These are phyloP conservation scores for Plebejus argus DNA, from an alignment of 2,888 invertebrate genomes.

Conservation along the genomic window DNA sequence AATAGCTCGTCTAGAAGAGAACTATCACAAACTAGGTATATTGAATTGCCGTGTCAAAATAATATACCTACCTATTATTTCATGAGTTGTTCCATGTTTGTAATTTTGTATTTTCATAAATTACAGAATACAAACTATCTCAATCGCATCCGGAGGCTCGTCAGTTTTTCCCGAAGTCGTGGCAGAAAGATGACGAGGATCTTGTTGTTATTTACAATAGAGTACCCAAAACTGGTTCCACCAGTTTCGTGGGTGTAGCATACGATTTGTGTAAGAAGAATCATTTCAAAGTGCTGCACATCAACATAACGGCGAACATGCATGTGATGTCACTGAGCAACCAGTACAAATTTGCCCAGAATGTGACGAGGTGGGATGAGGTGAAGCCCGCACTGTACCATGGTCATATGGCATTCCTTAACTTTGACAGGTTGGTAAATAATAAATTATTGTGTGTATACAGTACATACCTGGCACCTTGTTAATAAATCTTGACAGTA, in stretches of 20 bases:
- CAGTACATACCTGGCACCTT: too few relatives aligned
- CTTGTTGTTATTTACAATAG: conserved; percentile 95
- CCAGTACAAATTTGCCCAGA: conserved; percentile 93
- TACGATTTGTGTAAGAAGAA: conserved; percentile 92
- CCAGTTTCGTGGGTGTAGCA: conserved; percentile 95
- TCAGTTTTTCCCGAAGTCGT: conserved; percentile 61
- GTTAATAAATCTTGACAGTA: too few relatives aligned
- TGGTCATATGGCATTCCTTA: conserved; percentile 97
- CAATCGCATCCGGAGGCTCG: conserved; percentile 64
- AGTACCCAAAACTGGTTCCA: conserved; percentile 98
- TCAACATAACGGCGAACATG: conserved; percentile 97
- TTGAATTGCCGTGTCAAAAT: conserved; percentile 29
- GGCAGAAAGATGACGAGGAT: conserved; percentile 80
- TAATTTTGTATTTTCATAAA: conserved; percentile 33
- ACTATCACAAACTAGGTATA: conserved; percentile 65
- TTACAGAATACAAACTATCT: conserved; percentile 67
- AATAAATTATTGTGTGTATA: conserved; percentile 39
- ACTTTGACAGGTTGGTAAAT: conserved; percentile 95
- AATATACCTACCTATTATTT: not conserved
- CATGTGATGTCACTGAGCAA: conserved; percentile 96
- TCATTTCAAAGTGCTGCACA: conserved; percentile 86
- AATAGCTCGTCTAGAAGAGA: conserved; percentile 69
- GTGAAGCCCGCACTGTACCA: conserved; percentile 98
- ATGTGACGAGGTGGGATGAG: conserved; percentile 93
- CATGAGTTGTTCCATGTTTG: not conserved